Percentiles rank a stretch among this genome's conserved stretches.
Evolutionary conservation across 2,113 vertebrate genomes (phyloP).

Genomic region (Arizona elegans): DNA sequence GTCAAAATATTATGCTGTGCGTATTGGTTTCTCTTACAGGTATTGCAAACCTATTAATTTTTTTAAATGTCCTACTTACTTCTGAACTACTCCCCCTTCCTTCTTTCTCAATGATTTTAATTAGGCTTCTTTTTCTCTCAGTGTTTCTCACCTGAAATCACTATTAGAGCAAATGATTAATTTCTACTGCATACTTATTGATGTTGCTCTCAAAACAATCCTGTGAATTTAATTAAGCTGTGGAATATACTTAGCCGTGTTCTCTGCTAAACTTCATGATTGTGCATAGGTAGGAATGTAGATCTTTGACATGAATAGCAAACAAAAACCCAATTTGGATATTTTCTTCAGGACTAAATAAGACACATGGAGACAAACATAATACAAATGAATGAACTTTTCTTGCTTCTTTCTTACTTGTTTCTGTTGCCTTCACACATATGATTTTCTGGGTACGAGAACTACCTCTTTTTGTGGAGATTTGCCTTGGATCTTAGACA

Average conservation of each 20-base stretch:
- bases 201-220: not conserved
- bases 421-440: not conserved
- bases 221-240: not conserved
- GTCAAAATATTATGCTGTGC: not conserved
- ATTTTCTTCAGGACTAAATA: not conserved
- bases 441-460: not conserved
- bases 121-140: not conserved
- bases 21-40: not conserved
- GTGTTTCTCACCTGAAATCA: not conserved
- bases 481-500: not conserved
- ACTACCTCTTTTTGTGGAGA: not conserved
- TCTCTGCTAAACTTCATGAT: not conserved
- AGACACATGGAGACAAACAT: not conserved
- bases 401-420: not conserved
- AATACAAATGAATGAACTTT: not conserved
- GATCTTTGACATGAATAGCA: not conserved
- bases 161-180: not conserved
- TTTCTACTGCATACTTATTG: not conserved
- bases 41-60: not conserved
- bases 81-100: not conserved
- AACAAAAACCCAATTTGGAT: not conserved
- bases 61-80: not conserved
- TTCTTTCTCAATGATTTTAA: not conserved
- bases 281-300: not conserved
- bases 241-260: not conserved